Evolutionary conservation across 2,797 vertebrate genomes (phyloP).

Genomic region (Sebastes steindachneri): DNA sequence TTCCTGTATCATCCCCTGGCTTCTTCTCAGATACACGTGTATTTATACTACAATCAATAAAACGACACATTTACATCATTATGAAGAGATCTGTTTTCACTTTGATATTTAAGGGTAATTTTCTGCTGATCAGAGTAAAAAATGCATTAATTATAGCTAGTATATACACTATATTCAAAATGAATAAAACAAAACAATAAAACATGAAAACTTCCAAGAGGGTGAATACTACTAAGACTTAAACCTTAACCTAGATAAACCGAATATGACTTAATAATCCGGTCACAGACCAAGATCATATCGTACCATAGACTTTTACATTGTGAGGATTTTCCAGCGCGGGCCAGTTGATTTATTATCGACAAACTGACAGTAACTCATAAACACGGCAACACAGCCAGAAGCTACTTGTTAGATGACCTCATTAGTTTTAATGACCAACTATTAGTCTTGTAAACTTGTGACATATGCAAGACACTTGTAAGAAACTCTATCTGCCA

Average conservation of each 20-base stretch:
- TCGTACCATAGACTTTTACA: neutral
- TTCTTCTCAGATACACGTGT: neutral
- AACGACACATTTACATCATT: neutral
- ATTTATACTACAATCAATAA: neutral
- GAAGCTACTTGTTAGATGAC: slow-evolving; percentile 13
- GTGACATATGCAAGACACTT: slow-evolving; percentile 8
- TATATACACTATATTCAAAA: neutral
- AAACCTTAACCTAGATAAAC: neutral
- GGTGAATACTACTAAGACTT: neutral
- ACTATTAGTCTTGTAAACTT: slow-evolving; percentile 8
- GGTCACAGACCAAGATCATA: neutral
- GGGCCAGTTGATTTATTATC: slow-evolving; percentile 41
- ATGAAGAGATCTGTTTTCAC: neutral
- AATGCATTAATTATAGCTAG: neutral
- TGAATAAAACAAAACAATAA: neutral
- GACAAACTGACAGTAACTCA: slow-evolving; percentile 24
- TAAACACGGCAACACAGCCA: slow-evolving; percentile 42
- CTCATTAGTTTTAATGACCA: slow-evolving; percentile 42
- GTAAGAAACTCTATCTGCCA: neutral
- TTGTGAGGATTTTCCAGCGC: slow-evolving; percentile 10
- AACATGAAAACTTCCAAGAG: neutral
- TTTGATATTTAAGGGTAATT: neutral
- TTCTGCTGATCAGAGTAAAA: neutral
- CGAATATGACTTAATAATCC: too few relatives aligned
- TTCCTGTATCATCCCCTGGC: neutral